Evolutionary conservation across 2,888 invertebrate species (phyloP), one percentile per base, ranked within the genome.

Genomic region (Thysanoteuthis rhombus): DNA sequence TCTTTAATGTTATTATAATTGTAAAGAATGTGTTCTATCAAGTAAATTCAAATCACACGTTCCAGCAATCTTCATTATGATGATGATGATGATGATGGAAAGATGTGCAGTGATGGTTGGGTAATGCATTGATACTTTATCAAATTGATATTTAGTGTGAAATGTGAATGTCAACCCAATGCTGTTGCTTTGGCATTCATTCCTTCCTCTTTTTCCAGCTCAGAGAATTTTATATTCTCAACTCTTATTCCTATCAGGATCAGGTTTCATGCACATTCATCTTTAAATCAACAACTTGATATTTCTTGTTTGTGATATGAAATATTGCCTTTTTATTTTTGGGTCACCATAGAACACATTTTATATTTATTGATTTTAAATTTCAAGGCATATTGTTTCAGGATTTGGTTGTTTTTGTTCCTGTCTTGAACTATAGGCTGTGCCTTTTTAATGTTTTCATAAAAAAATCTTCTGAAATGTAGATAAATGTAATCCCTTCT

Each of bases 261-360:
- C n/a, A 75, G n/a, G 36, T 75, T 75, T 75, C 16, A 75, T n/a
- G 75, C 12, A n/a, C 75, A 75, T 75, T 75, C n/a, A 75, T 75
- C 75, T 75, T 75, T 75, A 75, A 75, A 75, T 75, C n/a, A 75
- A 75, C 75, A 75, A n/a, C n/a, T n/a, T n/a, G n/a, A 75, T 75
- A 1, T 75, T 36, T 36, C n/a, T 75, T 75, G 75, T 36, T 75
- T 75, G n/a, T 12, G 25, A 1, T 10, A 32, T 5, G 58, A 58
- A 58, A 58, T 32, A 58, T 58, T 45, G 22, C 52, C n/a, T 75
- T 75, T 75, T 75, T 75, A 75, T n/a, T 75, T 75, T 75, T 75
- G 36, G 75, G n/a, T 75, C 75, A 75, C 75, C 75, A 75, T n/a
- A 75, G 25, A 36, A 75, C 36, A 19, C n/a, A 75, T n/a, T 75